phyloP scores from a whole-genome alignment of 2,113 vertebrate genomes.

The Sphaerodactylus townsendi region DNA sequence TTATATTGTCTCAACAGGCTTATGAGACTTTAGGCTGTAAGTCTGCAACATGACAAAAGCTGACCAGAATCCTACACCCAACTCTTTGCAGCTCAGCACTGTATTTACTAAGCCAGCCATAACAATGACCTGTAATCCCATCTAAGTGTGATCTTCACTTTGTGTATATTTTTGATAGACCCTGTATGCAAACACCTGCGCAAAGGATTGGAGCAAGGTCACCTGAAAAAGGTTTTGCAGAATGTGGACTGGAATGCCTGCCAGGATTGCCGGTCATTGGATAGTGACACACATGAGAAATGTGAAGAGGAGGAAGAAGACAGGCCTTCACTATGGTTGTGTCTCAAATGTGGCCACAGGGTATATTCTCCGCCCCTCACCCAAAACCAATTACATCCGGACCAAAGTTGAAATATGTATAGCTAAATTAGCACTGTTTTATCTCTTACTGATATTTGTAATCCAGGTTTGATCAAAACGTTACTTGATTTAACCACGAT shows the following conservation, averaged over 20 bases:
- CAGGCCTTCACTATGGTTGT: constrained; percentile 83
- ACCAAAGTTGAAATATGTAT: background rate
- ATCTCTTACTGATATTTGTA: background rate
- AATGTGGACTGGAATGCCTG: constrained; percentile 81
- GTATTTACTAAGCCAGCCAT: background rate
- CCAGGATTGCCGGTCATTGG: constrained; percentile 83
- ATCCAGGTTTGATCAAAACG: background rate
- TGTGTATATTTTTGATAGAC: constrained; percentile 64
- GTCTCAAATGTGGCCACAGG: constrained; percentile 94
- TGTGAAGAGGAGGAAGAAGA: constrained; percentile 71
- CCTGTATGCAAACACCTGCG: constrained; percentile 84
- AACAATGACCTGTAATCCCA: background rate
- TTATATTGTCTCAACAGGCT: background rate
- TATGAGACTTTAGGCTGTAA: background rate
- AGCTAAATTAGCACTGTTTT: background rate
- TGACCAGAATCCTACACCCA: background rate
- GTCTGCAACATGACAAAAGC: background rate
- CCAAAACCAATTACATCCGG: background rate
- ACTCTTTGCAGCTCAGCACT: background rate
- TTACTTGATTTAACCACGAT: constrained; percentile 30
- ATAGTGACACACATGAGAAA: constrained; percentile 64
- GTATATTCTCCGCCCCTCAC: constrained; percentile 71
- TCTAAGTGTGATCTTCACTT: background rate
- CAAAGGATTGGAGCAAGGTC: constrained; percentile 86
- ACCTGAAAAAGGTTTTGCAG: constrained; percentile 81